Evolutionary conservation across 30 jellyfish, hydroid and myxozoan species (phyloP).

Genomic region (Pseudorhiza aurosa): DNA sequence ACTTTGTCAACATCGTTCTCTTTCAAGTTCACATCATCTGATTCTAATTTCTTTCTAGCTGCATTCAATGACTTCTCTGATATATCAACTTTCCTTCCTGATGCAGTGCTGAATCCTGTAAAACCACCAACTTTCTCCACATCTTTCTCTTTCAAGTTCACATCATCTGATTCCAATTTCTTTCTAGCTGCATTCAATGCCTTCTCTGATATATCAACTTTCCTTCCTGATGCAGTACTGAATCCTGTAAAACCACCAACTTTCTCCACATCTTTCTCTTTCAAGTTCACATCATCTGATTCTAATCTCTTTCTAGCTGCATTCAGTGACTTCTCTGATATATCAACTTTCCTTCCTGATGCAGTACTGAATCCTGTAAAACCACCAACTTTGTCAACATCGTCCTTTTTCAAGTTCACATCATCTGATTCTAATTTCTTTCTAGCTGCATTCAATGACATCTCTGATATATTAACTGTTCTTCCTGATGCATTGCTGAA

Average conservation of each 20-base stretch:
- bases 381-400: background rate
- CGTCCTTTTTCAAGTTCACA: background rate
- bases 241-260: conserved; percentile 49
- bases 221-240: conserved; percentile 73
- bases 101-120: conserved; percentile 73
- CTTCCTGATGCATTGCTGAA: conserved; percentile 68
- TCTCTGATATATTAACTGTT: conserved; percentile 42
- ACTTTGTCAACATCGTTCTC: background rate
- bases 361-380: conserved; percentile 78
- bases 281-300: background rate
- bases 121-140: background rate
- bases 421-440: conserved; percentile 7
- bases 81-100: conserved; percentile 64
- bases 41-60: conserved; percentile 48
- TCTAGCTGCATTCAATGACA: conserved; percentile 54
- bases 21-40: background rate
- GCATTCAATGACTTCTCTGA: conserved; percentile 62
- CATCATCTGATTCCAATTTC: conserved; percentile 14
- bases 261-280: background rate
- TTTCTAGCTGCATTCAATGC: conserved; percentile 70
- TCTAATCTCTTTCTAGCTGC: conserved; percentile 59
- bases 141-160: background rate
- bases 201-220: conserved; percentile 50
- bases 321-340: conserved; percentile 59
- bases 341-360: conserved; percentile 56